Evolutionary conservation across 2,113 vertebrate species (phyloP).

Genomic region (Morone chrysops): DNA sequence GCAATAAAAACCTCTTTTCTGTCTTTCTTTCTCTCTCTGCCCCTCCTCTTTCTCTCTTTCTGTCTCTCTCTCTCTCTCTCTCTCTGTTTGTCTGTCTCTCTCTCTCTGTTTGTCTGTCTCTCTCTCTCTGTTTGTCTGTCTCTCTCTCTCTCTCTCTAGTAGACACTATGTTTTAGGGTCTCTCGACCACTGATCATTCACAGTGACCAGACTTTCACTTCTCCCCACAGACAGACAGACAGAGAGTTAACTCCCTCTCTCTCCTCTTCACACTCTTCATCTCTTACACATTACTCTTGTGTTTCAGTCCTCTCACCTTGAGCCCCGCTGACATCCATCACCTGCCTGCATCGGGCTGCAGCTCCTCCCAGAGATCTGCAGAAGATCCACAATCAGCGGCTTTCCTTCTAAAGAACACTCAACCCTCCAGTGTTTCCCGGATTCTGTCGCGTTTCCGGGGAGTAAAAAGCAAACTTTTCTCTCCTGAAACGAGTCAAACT

Average conservation of each 20-base stretch:
- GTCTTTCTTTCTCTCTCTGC: neutral
- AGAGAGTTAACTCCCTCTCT: constrained; percentile 4
- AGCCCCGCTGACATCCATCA: constrained; percentile 65
- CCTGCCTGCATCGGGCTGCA: constrained; percentile 67
- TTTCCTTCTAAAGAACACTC: neutral
- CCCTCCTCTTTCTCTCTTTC: neutral
- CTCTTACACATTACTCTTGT: neutral
- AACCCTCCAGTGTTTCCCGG: neutral
- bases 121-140: no score
- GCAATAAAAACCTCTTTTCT: constrained; percentile 30
- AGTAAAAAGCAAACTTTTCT: neutral
- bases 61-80: neutral
- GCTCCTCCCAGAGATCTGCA: constrained; percentile 37
- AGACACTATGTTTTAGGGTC: neutral
- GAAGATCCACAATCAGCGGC: neutral
- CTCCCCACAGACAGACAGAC: neutral
- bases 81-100: no score
- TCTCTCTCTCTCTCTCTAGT: neutral
- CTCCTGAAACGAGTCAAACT: neutral
- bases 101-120: no score
- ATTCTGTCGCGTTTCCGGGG: neutral
- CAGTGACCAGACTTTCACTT: neutral
- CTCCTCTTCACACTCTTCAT: constrained; percentile 28
- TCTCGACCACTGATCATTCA: neutral
- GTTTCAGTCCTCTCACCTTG: constrained; percentile 54